These are phyloP conservation scores for Ceratina japonica DNA, from an alignment of 1,140 invertebrate species.

Conservation along the genomic window DNA sequence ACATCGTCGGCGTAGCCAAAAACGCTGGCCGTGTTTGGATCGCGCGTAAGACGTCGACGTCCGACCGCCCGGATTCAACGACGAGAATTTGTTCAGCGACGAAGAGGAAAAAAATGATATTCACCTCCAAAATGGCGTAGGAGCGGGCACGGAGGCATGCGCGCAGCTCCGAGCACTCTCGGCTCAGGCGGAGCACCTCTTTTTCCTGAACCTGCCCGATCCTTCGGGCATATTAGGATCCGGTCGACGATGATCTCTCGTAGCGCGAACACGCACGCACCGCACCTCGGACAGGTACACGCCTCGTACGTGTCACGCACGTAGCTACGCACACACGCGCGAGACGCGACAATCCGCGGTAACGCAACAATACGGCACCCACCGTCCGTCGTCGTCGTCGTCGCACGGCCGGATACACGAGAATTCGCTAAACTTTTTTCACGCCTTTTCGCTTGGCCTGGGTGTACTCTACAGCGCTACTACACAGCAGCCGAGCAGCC, in stretches of 20 bases:
- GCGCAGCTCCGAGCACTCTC: conserved; percentile 65
- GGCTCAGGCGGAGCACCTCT: conserved; percentile 60
- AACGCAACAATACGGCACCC: conserved; percentile 54
- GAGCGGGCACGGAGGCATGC: conserved; percentile 71
- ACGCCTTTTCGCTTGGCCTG: conserved; percentile 54
- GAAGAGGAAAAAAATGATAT: conserved; percentile 66
- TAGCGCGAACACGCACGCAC: conserved; percentile 55
- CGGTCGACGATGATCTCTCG: conserved; percentile 20
- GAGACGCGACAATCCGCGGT: conserved; percentile 48
- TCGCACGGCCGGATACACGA: conserved; percentile 19
- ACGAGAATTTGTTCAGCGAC: conserved; percentile 27
- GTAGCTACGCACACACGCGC: conserved; percentile 54
- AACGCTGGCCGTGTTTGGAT: conserved; percentile 32
- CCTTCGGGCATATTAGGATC: conserved; percentile 65
- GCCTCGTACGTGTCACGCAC: conserved; percentile 66
- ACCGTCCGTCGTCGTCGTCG: conserved; percentile 25
- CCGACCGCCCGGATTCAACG: conserved; percentile 3
- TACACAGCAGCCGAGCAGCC: conserved; percentile 30
- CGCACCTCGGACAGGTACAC: conserved; percentile 72
- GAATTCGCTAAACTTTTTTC: conserved; percentile 59
- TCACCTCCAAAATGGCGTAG: conserved; percentile 78
- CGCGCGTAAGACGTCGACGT: background rate
- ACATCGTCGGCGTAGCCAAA: conserved; percentile 31
- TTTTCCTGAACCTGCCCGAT: conserved; percentile 60
- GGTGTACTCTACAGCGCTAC: conserved; percentile 37